Evolutionary conservation across 2,113 vertebrate species (phyloP).

Genomic region (Urocolius indicus): DNA sequence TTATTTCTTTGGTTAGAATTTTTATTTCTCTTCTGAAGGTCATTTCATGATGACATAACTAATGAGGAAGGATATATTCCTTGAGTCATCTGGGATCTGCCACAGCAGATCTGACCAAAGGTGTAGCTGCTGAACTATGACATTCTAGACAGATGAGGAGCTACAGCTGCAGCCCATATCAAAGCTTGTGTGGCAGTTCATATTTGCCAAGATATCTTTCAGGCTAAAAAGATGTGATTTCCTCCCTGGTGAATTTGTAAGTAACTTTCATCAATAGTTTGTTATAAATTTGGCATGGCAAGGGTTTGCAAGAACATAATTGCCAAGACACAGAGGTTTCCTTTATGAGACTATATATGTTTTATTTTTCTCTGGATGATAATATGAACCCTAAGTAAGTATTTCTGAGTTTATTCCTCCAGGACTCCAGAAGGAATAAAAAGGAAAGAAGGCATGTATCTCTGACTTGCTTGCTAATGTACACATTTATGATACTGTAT

Average conservation of each 20-base stretch:
- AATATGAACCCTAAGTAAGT: neutral
- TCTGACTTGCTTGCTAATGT: neutral
- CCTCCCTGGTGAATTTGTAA: constrained; percentile 5
- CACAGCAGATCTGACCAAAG: constrained; percentile 15
- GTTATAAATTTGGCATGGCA: neutral
- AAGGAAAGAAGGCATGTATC: neutral
- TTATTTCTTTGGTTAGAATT: neutral
- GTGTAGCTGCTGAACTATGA: neutral
- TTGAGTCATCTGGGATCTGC: neutral
- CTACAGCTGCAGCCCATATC: neutral
- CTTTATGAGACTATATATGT: neutral
- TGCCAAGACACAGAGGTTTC: neutral
- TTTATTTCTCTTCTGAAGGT: constrained; percentile 8
- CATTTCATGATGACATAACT: neutral
- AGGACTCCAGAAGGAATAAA: neutral
- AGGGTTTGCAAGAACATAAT: neutral
- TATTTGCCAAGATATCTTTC: constrained; percentile 29
- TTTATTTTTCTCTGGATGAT: constrained; percentile 9
- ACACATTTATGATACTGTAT: neutral
- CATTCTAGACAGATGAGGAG: constrained; percentile 12
- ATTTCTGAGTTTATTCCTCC: neutral
- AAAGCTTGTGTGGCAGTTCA: constrained; percentile 23
- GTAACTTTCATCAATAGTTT: constrained; percentile 30
- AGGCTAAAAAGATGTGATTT: constrained; percentile 4
- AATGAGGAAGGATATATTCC: constrained; percentile 29